phyloP scores from a whole-genome alignment of 2,797 vertebrate species.

The Podargus strigoides region DNA sequence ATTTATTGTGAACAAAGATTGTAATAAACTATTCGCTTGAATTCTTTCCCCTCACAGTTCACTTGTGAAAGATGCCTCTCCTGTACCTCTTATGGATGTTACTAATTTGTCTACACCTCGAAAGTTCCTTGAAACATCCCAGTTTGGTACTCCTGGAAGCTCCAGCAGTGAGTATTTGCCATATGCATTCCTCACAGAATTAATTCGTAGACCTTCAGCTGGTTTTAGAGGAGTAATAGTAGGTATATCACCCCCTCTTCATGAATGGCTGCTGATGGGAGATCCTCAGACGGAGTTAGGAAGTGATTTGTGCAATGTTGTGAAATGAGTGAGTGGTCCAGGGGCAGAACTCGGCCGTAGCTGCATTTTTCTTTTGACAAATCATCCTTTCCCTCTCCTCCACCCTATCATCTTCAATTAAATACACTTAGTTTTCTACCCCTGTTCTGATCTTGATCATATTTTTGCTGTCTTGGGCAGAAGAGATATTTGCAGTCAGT shows the following conservation, averaged over 20 bases:
- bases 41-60: slow-evolving; percentile 68
- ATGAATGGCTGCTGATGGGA: neutral
- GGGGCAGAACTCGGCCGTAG: neutral
- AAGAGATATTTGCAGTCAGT: neutral
- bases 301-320: neutral
- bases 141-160: slow-evolving; percentile 84
- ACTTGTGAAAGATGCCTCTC: slow-evolving; percentile 82
- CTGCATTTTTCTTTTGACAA: neutral
- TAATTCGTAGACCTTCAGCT: neutral
- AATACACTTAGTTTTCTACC: neutral
- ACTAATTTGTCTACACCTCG: slow-evolving; percentile 89
- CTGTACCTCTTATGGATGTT: slow-evolving; percentile 82
- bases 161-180: slow-evolving; percentile 77
- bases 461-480: neutral
- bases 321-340: neutral
- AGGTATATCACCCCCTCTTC: neutral
- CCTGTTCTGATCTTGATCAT: neutral
- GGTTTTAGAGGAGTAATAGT: neutral
- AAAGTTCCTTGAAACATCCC: slow-evolving; percentile 87
- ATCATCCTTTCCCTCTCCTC: neutral
- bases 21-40: neutral
- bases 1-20: neutral
- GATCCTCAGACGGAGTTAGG: neutral
- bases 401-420: neutral
- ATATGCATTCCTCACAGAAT: neutral